Percentiles rank a stretch among this genome's conserved stretches.
These are phyloP conservation scores for Sebastes hubbsi DNA, from an alignment of 2,797 vertebrate species.

Conservation along the genomic window DNA sequence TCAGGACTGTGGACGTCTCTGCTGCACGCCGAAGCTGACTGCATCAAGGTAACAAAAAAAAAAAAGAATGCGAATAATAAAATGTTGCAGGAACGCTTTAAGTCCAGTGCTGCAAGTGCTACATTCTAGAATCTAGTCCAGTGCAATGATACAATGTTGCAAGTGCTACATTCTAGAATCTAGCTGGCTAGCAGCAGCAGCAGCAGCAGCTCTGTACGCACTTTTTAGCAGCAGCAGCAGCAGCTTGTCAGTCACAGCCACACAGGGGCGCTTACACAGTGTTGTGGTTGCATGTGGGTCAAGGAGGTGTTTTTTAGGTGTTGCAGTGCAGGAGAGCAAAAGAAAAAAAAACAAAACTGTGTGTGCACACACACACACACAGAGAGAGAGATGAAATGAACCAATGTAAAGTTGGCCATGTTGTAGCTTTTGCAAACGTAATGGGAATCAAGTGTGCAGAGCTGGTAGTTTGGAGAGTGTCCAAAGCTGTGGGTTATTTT, in stretches of 20 bases:
- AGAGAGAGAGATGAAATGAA: not conserved
- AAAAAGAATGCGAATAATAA: not conserved
- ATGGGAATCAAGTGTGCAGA: slow-evolving; percentile 33
- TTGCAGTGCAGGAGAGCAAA: not conserved
- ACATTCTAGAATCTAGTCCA: too few relatives aligned
- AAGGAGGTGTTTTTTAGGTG: not conserved
- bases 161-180: too few relatives aligned
- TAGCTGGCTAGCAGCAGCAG: too few relatives aligned
- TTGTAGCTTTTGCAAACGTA: slow-evolving; percentile 9
- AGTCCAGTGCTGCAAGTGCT: slow-evolving; percentile 3
- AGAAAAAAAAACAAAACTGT: not conserved
- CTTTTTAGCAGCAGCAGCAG: slow-evolving; percentile 53
- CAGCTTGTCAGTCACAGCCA: slow-evolving; percentile 55
- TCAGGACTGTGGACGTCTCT: slow-evolving; percentile 75
- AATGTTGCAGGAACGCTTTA: slow-evolving; percentile 49
- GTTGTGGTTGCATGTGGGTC: slow-evolving; percentile 55
- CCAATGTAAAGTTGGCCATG: slow-evolving; percentile 47
- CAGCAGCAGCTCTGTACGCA: slow-evolving; percentile 60
- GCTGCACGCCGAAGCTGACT: slow-evolving; percentile 62
- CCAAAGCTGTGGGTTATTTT: slow-evolving; percentile 18
- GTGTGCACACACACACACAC: not conserved
- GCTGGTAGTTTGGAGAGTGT: slow-evolving; percentile 27
- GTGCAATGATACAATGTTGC: too few relatives aligned
- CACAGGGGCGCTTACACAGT: not conserved
- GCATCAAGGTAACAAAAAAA: slow-evolving; percentile 68